A percentile compares a stretch with the other conserved stretches of the same genome.
Conservation (phyloP, 1,140 invertebrate genomes). For the Drosophila lowei region DNA sequence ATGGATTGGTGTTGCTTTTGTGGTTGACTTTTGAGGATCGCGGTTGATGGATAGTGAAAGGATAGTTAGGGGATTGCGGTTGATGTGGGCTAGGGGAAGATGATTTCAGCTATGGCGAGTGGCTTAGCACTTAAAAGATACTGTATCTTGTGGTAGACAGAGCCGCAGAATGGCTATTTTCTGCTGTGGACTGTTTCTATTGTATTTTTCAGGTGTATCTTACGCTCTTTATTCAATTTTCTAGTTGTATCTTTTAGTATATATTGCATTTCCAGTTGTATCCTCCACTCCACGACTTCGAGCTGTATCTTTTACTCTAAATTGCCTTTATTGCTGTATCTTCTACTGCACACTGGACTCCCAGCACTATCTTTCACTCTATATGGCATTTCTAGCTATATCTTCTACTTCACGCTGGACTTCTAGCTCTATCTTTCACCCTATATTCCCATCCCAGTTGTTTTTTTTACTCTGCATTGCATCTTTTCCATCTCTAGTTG, state of each 20-base stretch:
- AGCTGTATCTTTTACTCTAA: neutral
- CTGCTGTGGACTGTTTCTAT: too few relatives aligned
- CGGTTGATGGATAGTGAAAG: conserved; percentile 45
- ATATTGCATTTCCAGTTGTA: neutral
- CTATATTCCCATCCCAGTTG: too few relatives aligned
- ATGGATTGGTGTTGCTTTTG: conserved; percentile 63
- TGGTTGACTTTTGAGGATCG: conserved; percentile 51
- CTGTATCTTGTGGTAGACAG: too few relatives aligned
- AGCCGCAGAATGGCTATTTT: too few relatives aligned
- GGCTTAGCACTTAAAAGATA: neutral
- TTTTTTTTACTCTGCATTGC: too few relatives aligned
- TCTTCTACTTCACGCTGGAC: too few relatives aligned
- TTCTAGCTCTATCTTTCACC: too few relatives aligned
- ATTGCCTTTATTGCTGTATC: neutral
- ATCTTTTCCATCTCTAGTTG: too few relatives aligned
- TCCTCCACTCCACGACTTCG: neutral
- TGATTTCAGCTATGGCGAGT: neutral
- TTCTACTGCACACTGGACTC: neutral
- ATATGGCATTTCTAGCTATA: neutral
- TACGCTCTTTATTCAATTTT: too few relatives aligned
- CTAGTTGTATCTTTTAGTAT: too few relatives aligned
- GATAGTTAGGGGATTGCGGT: conserved; percentile 45
- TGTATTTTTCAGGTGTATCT: too few relatives aligned
- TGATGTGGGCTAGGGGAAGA: neutral
- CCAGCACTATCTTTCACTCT: too few relatives aligned